These are phyloP conservation scores for Spilogale gracilis DNA, from an alignment of 2,113 vertebrate genomes.

Conservation along the genomic window DNA sequence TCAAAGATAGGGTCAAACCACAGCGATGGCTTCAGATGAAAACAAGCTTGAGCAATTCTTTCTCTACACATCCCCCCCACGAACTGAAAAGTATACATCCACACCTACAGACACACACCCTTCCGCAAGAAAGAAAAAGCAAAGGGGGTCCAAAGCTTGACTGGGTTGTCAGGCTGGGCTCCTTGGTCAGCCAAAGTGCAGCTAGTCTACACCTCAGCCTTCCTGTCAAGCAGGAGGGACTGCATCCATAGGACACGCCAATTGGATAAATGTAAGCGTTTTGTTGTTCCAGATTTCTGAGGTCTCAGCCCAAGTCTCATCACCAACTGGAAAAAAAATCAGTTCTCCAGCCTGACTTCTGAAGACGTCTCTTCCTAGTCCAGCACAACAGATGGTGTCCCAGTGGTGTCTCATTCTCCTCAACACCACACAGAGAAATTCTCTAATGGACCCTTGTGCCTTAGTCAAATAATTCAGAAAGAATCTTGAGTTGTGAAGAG, in stretches of 20 bases:
- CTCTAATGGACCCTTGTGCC: not conserved
- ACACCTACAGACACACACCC: not conserved
- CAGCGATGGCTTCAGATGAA: not conserved
- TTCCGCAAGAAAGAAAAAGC: not conserved
- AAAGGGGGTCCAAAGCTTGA: not conserved
- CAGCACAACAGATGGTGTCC: not conserved
- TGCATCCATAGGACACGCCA: not conserved
- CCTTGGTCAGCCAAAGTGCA: not conserved
- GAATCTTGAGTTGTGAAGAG: not conserved
- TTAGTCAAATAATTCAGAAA: not conserved
- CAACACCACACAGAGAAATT: not conserved
- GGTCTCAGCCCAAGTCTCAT: not conserved
- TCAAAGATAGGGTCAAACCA: not conserved
- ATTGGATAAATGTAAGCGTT: not conserved
- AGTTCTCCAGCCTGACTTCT: not conserved
- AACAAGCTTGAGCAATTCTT: not conserved
- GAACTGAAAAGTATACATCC: not conserved
- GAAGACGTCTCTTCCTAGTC: not conserved
- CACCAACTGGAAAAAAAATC: not conserved
- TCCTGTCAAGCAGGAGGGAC: rapidly evolving
- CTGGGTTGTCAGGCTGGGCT: not conserved
- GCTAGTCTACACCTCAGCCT: not conserved
- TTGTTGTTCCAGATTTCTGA: not conserved
- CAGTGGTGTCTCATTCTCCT: not conserved
- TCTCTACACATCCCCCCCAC: not conserved